Evolutionary conservation across 2,113 vertebrate genomes (phyloP).

Genomic region (Oceanodroma tethys): DNA sequence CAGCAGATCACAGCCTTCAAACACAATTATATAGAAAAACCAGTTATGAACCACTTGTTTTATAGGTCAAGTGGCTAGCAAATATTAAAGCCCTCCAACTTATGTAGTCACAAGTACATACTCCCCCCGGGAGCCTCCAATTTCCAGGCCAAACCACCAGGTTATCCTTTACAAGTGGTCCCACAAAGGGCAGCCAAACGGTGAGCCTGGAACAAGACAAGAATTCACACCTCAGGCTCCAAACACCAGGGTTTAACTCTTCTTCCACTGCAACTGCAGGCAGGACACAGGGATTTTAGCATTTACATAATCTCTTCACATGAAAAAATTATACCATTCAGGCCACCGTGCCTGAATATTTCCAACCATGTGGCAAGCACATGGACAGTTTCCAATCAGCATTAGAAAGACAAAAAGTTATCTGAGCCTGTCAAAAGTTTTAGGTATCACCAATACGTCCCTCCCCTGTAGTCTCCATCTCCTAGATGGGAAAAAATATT

Average conservation of each 20-base stretch:
- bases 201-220: background rate
- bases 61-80: background rate
- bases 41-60: background rate
- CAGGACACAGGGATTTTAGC: background rate
- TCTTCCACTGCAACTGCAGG: background rate
- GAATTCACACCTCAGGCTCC: slow-evolving; percentile 7
- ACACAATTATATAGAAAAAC: accelerated
- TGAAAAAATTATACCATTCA: background rate
- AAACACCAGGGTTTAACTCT: background rate
- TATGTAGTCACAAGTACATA: background rate
- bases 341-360: background rate
- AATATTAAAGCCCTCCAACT: background rate
- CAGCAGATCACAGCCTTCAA: background rate
- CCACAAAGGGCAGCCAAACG: background rate
- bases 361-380: background rate
- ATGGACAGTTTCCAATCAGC: background rate
- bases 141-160: background rate
- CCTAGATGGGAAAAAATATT: background rate
- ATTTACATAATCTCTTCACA: background rate
- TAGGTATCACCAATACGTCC: background rate
- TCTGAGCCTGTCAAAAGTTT: background rate
- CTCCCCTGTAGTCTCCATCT: background rate
- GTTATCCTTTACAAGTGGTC: background rate
- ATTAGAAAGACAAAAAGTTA: background rate
- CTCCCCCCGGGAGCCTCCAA: background rate